Conservation (phyloP, 2,888 invertebrate genomes). For the Cantharis nigra region DNA sequence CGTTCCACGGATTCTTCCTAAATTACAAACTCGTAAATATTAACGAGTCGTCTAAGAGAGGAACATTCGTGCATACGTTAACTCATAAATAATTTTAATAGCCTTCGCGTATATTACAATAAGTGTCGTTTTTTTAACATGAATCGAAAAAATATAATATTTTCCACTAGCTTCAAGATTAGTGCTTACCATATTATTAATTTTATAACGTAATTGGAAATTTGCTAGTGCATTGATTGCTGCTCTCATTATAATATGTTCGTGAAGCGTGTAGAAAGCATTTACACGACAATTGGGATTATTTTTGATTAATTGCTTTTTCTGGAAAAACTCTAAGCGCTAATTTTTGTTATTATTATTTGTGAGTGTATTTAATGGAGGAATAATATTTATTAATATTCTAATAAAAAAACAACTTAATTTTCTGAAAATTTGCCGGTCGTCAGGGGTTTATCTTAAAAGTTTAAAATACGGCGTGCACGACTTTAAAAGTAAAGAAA, state of each 20-base stretch:
- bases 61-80: not conserved
- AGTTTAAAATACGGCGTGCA: not conserved
- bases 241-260: no score
- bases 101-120: not conserved
- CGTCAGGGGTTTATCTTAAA: not conserved
- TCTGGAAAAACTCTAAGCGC: no score
- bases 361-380: not conserved
- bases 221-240: no score
- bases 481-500: not conserved
- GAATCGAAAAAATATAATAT: not conserved
- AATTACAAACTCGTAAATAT: not conserved
- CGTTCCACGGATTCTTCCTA: not conserved
- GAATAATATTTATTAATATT: not conserved
- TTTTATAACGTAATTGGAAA: not conserved
- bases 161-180: not conserved
- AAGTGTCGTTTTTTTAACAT: not conserved
- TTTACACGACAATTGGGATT: no score
- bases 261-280: no score
- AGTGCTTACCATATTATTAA: not conserved
- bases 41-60: not conserved
- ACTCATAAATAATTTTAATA: not conserved
- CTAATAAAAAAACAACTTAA: not conserved
- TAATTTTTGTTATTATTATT: not conserved
- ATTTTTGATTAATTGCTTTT: no score
- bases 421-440: not conserved